phyloP scores from a whole-genome alignment of 2,113 vertebrate genomes.

The Pseudopipra pipra region DNA sequence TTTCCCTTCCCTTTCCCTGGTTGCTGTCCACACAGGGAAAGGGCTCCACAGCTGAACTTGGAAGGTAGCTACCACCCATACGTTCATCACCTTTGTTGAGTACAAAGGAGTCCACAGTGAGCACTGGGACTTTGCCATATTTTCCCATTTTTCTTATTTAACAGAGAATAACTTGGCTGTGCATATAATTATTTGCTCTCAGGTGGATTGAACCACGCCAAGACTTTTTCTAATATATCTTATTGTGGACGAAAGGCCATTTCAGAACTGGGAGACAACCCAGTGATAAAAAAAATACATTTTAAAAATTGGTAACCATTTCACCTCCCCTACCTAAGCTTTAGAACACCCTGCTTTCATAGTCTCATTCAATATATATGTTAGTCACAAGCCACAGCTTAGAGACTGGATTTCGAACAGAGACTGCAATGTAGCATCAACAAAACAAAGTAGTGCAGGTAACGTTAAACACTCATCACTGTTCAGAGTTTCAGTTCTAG shows the following conservation, averaged over 20 bases:
- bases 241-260: neutral
- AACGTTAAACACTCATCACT: neutral
- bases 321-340: neutral
- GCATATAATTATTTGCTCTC: neutral
- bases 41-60: neutral
- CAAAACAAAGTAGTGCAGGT: neutral
- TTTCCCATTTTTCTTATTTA: neutral
- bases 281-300: neutral
- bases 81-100: neutral
- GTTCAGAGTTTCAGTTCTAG: neutral
- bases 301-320: neutral
- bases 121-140: neutral
- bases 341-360: neutral
- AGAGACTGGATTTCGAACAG: neutral
- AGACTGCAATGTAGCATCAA: neutral
- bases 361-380: neutral
- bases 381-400: neutral
- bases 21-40: neutral
- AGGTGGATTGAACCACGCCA: fast-evolving
- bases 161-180: neutral
- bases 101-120: neutral
- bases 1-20: neutral
- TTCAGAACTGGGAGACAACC: neutral
- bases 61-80: neutral
- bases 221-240: neutral